Percentiles rank a stretch among this genome's conserved stretches.
phyloP scores from a whole-genome alignment of 2,113 vertebrate genomes.

The Oxygymnocypris stewartii region DNA sequence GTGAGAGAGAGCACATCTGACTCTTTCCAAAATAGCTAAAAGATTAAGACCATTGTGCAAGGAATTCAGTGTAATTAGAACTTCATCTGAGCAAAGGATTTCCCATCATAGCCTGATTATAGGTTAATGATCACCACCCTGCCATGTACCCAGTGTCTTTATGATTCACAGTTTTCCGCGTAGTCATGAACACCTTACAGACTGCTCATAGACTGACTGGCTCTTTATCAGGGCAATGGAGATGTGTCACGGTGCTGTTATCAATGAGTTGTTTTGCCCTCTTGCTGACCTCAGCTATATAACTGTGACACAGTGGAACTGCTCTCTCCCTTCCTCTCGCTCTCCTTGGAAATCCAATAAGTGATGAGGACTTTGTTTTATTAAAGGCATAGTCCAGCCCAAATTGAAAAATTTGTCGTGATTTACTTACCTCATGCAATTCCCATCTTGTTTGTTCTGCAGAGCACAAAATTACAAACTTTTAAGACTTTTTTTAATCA shows the following conservation, averaged over 20 bases:
- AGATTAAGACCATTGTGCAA: background rate
- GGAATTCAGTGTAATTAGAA: background rate
- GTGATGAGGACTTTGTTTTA: background rate
- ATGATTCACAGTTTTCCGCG: constrained; percentile 19
- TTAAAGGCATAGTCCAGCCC: background rate
- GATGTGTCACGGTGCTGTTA: constrained; percentile 20
- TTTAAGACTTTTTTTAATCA: background rate
- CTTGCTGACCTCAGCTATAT: constrained; percentile 11
- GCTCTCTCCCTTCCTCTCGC: background rate
- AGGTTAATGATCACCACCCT: constrained; percentile 10
- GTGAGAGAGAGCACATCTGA: background rate
- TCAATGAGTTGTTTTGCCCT: background rate
- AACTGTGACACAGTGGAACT: constrained; percentile 10
- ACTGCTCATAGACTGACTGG: constrained; percentile 6
- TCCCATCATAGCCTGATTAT: constrained; percentile 5
- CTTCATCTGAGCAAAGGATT: constrained; percentile 10
- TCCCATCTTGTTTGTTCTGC: too few species aligned
- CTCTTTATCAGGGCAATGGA: constrained; percentile 17
- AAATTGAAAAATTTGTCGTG: background rate
- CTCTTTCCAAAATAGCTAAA: background rate
- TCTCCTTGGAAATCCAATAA: background rate
- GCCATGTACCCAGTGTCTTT: background rate
- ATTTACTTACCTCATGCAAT: background rate
- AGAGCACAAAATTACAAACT: too few species aligned
- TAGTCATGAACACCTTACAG: background rate